These are phyloP conservation scores for Scrobipalpa costella DNA, from an alignment of 2,888 invertebrate genomes.

Conservation along the genomic window DNA sequence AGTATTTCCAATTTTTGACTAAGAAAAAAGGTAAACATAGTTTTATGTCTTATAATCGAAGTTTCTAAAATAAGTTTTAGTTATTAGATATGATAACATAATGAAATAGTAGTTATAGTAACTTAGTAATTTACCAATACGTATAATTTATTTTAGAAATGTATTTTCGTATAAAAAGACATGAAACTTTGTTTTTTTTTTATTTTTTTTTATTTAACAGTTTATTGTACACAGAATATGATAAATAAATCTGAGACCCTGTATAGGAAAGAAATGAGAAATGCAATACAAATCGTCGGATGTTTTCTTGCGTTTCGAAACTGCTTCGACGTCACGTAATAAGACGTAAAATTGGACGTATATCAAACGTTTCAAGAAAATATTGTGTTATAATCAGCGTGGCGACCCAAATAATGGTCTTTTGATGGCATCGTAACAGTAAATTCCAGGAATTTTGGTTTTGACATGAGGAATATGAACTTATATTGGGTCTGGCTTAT, in stretches of 20 bases:
- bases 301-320: constrained; percentile 19
- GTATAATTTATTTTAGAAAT: too few relatives aligned
- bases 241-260: background rate
- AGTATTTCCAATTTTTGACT: too few relatives aligned
- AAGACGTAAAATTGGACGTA: constrained; percentile 14
- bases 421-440: constrained; percentile 11
- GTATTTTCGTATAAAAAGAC: too few relatives aligned
- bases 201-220: too few relatives aligned
- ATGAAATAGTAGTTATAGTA: too few relatives aligned
- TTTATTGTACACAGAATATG: too few relatives aligned
- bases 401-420: constrained; percentile 18
- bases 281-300: background rate
- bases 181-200: too few relatives aligned
- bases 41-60: too few relatives aligned
- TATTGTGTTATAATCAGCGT: constrained; percentile 17
- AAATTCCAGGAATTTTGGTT: background rate
- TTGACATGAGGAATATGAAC: background rate
- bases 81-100: too few relatives aligned
- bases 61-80: too few relatives aligned
- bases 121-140: too few relatives aligned
- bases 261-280: background rate
- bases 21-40: too few relatives aligned
- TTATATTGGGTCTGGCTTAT: background rate
- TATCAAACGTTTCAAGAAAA: constrained; percentile 13
- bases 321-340: background rate